These are phyloP conservation scores for Sebastes trivittatus DNA, from an alignment of 2,797 vertebrate species.

Conservation along the genomic window DNA sequence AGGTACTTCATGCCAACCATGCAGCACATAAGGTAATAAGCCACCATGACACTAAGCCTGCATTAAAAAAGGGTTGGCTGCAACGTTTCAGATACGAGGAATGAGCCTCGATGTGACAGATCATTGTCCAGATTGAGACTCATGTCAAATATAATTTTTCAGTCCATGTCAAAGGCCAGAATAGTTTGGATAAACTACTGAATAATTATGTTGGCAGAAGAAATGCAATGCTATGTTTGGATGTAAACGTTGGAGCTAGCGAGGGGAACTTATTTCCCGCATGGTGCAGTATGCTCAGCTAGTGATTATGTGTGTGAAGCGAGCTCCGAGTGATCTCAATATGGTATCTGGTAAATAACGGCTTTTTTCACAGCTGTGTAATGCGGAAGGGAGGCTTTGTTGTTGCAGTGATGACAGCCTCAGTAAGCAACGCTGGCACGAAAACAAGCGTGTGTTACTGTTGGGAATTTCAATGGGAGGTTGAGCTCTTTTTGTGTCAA, in stretches of 20 bases:
- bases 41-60: slow-evolving; percentile 53
- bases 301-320: slow-evolving; percentile 24
- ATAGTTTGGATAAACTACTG: slow-evolving; percentile 5
- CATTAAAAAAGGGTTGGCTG: slow-evolving; percentile 41
- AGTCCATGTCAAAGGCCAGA: slow-evolving; percentile 41
- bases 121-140: slow-evolving; percentile 54
- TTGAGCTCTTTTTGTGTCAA: slow-evolving; percentile 16
- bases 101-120: slow-evolving; percentile 48
- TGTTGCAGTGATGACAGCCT: slow-evolving; percentile 54
- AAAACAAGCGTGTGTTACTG: slow-evolving; percentile 38
- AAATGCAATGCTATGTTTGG: slow-evolving; percentile 11
- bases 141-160: slow-evolving; percentile 36
- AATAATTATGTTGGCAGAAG: slow-evolving; percentile 20
- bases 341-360: slow-evolving; percentile 44
- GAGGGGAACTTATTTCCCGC: slow-evolving; percentile 6
- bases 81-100: slow-evolving; percentile 36
- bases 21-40: slow-evolving; percentile 63
- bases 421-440: slow-evolving; percentile 44
- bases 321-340: slow-evolving; percentile 25
- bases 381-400: slow-evolving; percentile 40
- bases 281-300: background rate
- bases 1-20: slow-evolving; percentile 62
- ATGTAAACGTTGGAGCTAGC: background rate
- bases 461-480: slow-evolving; percentile 44
- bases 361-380: slow-evolving; percentile 27